These are phyloP conservation scores for Streblospio benedicti DNA, from an alignment of 1,140 invertebrate genomes.

Conservation along the genomic window DNA sequence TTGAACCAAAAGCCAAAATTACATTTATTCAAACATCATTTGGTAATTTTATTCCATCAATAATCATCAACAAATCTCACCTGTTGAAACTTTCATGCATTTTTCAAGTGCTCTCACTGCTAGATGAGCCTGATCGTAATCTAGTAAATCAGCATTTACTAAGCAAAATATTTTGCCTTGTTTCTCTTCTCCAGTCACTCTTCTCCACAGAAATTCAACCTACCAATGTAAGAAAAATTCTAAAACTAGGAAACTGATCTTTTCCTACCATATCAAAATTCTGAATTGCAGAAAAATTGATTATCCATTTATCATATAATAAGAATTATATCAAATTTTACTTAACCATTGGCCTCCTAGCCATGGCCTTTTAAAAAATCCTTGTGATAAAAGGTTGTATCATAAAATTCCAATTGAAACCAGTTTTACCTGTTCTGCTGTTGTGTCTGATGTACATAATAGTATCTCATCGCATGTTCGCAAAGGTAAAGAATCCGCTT, in stretches of 20 bases:
- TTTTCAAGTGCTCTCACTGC: slow-evolving; percentile 26
- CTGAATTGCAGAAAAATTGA: too few species aligned
- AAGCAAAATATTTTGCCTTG: too few species aligned
- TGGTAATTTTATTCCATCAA: background rate
- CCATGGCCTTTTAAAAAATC: too few species aligned
- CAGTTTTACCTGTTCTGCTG: slow-evolving; percentile 34
- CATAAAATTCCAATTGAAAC: too few species aligned
- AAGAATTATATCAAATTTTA: too few species aligned
- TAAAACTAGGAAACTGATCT: too few species aligned
- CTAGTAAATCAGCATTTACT: slow-evolving; percentile 27
- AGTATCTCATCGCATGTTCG: slow-evolving; percentile 37
- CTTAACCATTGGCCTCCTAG: too few species aligned
- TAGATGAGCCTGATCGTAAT: slow-evolving; percentile 28
- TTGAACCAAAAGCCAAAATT: too few species aligned
- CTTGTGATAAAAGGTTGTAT: too few species aligned
- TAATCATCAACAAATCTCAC: background rate
- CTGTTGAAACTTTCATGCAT: slow-evolving; percentile 18
- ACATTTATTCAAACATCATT: too few species aligned
- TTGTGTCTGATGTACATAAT: slow-evolving; percentile 32
- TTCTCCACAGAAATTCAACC: slow-evolving; percentile 28
- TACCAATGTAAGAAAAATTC: slow-evolving; percentile 11
- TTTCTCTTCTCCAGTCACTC: slow-evolving; percentile 21
- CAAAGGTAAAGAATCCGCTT: slow-evolving; percentile 17
- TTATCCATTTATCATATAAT: too few species aligned
- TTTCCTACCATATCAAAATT: too few species aligned